Percentiles rank a stretch among this genome's conserved stretches.
These are phyloP conservation scores for Drosophila ambigua DNA, from an alignment of 1,140 invertebrate species.

Conservation along the genomic window DNA sequence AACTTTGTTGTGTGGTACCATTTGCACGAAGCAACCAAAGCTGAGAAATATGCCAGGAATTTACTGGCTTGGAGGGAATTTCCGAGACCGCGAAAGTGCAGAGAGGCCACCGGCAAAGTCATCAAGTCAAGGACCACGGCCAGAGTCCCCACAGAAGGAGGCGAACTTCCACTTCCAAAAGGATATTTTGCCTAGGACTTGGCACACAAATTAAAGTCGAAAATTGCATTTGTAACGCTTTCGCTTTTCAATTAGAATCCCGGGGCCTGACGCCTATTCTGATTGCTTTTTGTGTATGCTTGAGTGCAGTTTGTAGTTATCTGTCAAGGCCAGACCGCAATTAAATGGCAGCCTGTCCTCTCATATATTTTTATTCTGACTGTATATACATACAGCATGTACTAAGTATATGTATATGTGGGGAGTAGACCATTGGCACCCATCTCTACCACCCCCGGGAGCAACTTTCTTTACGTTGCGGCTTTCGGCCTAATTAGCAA, in stretches of 20 bases:
- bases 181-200: slow-evolving; percentile 12
- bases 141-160: not conserved
- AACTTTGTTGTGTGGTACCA: slow-evolving; percentile 33
- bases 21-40: too few species aligned
- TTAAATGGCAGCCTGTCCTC: slow-evolving; percentile 10
- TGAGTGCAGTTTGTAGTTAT: slow-evolving; percentile 56
- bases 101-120: slow-evolving; percentile 15
- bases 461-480: slow-evolving; percentile 50
- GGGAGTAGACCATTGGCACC: too few species aligned
- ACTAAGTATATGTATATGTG: too few species aligned
- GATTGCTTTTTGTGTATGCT: slow-evolving; percentile 55
- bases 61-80: not conserved
- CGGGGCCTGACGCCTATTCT: slow-evolving; percentile 47
- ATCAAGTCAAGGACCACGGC: slow-evolving; percentile 3
- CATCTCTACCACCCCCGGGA: not conserved
- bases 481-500: slow-evolving; percentile 57
- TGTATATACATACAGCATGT: too few species aligned
- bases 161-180: not conserved
- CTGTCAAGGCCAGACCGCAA: slow-evolving; percentile 51
- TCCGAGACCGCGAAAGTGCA: slow-evolving; percentile 13
- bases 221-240: slow-evolving; percentile 61
- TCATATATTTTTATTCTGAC: too few species aligned
- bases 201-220: slow-evolving; percentile 42
- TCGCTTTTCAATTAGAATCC: slow-evolving; percentile 60
- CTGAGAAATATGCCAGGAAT: slow-evolving; percentile 17